Evolutionary conservation across 1,140 invertebrate species (phyloP), one percentile per base, ranked within the genome.

Genomic region (Macrobrachium rosenbergii): DNA sequence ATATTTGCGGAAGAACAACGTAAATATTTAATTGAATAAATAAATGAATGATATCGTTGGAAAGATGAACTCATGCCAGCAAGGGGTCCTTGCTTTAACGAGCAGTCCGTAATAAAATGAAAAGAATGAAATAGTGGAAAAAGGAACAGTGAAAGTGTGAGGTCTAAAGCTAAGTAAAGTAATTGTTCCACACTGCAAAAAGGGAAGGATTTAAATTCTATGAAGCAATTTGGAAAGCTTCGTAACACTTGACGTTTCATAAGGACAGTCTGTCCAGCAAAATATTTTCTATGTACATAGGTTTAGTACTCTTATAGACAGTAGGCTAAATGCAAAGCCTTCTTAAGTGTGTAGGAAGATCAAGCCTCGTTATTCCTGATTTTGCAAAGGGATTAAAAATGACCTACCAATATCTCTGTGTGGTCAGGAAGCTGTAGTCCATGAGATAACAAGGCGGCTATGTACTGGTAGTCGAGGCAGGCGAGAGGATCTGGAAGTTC

Each of bases 381-480:
- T 17, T 62, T 10, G 28, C n/a, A 21, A 6, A n/a, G 10, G 28
- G 78, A 16, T n/a, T 11, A 16, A 6, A 58, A 64, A 19, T 58
- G 0, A 79, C 85, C 75, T 21, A 88, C 87, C 73, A 88, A 23
- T 16, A 88, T 77, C 73, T 88, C 80, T 21, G 73, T 83, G 62
- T 88, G 37, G 62, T 78, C 80, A 28, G 72, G 17, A 37, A 88
- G 82, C 58, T 88, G 73, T 73, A 88, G 75, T 11, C 87, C 87
- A 45, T 88, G 80, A n/a, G 73, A 78, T 52, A 88, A 75, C 21
- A 88, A 75, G 10, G 87, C 87, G 17, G 87, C 87, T 62, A 83
- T 75, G 64, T 83, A 88, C 62, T 88, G 87, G 58, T 83, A 88
- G 64, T 88, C 87, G 0, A 88, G 82, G 63, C 87, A 88, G 72